These are phyloP conservation scores for Miniopterus natalensis DNA, from an alignment of 2,113 vertebrate genomes.

Conservation along the genomic window DNA sequence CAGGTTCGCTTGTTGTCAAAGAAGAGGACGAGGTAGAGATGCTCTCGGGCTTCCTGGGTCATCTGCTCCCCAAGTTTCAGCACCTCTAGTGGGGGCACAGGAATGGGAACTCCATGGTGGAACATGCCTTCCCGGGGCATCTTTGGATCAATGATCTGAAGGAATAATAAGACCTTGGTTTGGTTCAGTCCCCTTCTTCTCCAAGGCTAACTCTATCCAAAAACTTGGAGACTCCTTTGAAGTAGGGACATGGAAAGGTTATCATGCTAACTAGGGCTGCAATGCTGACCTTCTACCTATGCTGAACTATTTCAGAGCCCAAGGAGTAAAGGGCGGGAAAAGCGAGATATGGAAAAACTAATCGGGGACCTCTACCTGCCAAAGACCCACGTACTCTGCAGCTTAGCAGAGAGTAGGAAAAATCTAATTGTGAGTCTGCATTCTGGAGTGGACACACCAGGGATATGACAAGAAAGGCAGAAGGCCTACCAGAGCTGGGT, in stretches of 20 bases:
- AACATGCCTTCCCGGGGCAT: slow-evolving; percentile 99
- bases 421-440: background rate
- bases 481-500: slow-evolving; percentile 95
- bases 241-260: background rate
- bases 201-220: background rate
- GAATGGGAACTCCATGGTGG: slow-evolving; percentile 97
- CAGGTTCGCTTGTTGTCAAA: slow-evolving; percentile 99
- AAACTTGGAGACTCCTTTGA: slow-evolving; percentile 3
- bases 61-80: slow-evolving; percentile 99
- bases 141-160: slow-evolving; percentile 98
- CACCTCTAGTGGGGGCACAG: slow-evolving; percentile 97
- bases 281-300: background rate
- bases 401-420: background rate
- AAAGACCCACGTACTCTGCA: slow-evolving; percentile 27
- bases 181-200: slow-evolving; percentile 38
- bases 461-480: background rate
- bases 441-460: background rate
- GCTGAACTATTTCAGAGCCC: background rate
- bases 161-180: slow-evolving; percentile 57
- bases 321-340: background rate
- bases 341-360: background rate
- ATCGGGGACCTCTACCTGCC: background rate
- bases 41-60: slow-evolving; percentile 98
- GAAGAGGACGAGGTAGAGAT: slow-evolving; percentile 99
- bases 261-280: background rate